These are phyloP conservation scores for Salticus scenicus DNA, from an alignment of 2,888 invertebrate species.

Conservation along the genomic window DNA sequence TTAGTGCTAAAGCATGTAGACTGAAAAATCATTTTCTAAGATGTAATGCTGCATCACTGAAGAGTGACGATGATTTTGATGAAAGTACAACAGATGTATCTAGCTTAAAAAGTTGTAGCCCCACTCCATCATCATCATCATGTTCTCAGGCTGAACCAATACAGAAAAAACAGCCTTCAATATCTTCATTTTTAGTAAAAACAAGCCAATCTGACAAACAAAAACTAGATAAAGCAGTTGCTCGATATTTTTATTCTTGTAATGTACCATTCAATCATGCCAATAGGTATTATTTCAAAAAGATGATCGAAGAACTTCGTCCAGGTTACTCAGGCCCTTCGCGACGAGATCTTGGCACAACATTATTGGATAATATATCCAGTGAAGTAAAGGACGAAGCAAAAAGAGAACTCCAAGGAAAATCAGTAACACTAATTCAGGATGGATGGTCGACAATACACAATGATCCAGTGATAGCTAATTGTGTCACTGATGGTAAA, in stretches of 20 bases:
- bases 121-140: not conserved
- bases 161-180: not conserved
- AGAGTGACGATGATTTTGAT: not conserved
- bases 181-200: not conserved
- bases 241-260: not conserved
- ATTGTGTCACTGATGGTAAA: not conserved
- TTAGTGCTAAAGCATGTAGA: slow-evolving; percentile 9
- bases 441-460: slow-evolving; percentile 1
- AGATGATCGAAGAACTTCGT: not conserved
- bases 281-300: not conserved
- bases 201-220: not conserved
- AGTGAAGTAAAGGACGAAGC: not conserved
- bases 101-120: not conserved
- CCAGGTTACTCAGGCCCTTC: not conserved
- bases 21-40: not conserved
- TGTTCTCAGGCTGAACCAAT: not conserved
- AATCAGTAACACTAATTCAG: not conserved
- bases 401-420: not conserved
- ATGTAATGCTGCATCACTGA: not conserved
- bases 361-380: not conserved
- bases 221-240: not conserved
- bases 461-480: not conserved
- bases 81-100: not conserved
- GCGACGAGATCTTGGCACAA: not conserved
- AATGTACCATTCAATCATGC: not conserved